A percentile compares a stretch with the other conserved stretches of the same genome.
Conservation (phyloP, 2,888 invertebrate species). For the Pyrochroa serraticornis region DNA sequence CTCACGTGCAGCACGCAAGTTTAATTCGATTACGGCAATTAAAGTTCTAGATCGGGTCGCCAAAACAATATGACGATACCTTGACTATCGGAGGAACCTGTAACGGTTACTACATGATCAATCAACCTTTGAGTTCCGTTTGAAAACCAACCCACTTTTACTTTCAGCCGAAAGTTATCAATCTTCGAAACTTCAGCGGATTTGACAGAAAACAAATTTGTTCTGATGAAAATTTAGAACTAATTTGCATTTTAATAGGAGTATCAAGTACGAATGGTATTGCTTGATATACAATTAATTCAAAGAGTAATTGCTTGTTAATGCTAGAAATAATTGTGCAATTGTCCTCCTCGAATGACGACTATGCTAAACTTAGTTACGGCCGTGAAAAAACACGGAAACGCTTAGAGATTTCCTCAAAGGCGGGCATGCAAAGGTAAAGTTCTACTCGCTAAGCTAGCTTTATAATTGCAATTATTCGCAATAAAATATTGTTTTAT, state of each 20-base stretch:
- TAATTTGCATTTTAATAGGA: slow-evolving; percentile 13
- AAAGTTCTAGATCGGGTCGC: neutral
- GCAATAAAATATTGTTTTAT: slow-evolving; percentile 58
- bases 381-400: neutral
- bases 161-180: slow-evolving; percentile 9
- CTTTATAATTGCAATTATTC: slow-evolving; percentile 56
- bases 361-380: slow-evolving; percentile 1
- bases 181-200: slow-evolving; percentile 3
- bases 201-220: slow-evolving; percentile 11
- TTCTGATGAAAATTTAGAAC: slow-evolving; percentile 2
- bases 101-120: neutral
- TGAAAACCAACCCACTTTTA: slow-evolving; percentile 11
- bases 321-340: too few relatives aligned
- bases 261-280: neutral
- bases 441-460: slow-evolving; percentile 37
- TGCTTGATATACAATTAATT: too few relatives aligned
- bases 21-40: slow-evolving; percentile 7
- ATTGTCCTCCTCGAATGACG: neutral
- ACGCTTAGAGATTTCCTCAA: neutral
- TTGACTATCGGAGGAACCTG: too few relatives aligned
- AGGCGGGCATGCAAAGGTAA: neutral
- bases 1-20: slow-evolving; percentile 8
- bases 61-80: neutral
- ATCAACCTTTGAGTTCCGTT: slow-evolving; percentile 3
- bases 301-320: too few relatives aligned